Base-by-base conservation (phyloP, 2,888 invertebrate species). In the Drosophila limbata region DNA sequence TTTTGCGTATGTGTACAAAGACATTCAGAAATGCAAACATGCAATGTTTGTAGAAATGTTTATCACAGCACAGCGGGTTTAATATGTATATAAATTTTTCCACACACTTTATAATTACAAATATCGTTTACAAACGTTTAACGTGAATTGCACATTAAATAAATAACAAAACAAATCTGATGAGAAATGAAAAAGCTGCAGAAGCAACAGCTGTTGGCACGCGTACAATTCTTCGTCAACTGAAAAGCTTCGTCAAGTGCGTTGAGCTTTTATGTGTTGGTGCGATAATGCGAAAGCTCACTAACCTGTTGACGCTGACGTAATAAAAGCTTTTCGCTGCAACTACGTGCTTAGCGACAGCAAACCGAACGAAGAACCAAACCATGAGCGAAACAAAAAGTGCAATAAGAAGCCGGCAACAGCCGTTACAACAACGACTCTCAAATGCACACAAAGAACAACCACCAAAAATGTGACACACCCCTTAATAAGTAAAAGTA, bases 301-400 rank as follows among this genome's bases (percentile, higher is more conserved):
- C 39, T 17, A 65, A 76, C 76, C 73, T 77, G 76, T 17, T 45
- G 44, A 5, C 5, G 19, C 28, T 75, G 65, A 77, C 65, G 62
- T 25, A 59, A 63, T 33, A 19, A 66, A 73, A 77, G 77, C 77
- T 77, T 53, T 63, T 13, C 17, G 44, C 19, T 47, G 40, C 35
- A 62, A 37, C 33, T 76, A 76, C 77, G 76, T 76, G 76, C 73
- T 28, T 1, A 45, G 6, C 48, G 57, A 39, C 77, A 75, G 60
- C 63, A 45, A 57, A 44, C 44, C 61, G 35, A 51, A 52, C 39
- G 31, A 48, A 39, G 25, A 21, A 35, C 15, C n/a, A 31, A 47
- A 39, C 21, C 21, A 17, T n/a, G 37, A n/a, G 4, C 40, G 19
- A 47, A 47, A 19, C 52, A 11, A 44, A 42, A 53, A 31, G 11